Base-by-base conservation (phyloP, 2,113 vertebrate species). In the Phylloscopus trochiloides region DNA sequence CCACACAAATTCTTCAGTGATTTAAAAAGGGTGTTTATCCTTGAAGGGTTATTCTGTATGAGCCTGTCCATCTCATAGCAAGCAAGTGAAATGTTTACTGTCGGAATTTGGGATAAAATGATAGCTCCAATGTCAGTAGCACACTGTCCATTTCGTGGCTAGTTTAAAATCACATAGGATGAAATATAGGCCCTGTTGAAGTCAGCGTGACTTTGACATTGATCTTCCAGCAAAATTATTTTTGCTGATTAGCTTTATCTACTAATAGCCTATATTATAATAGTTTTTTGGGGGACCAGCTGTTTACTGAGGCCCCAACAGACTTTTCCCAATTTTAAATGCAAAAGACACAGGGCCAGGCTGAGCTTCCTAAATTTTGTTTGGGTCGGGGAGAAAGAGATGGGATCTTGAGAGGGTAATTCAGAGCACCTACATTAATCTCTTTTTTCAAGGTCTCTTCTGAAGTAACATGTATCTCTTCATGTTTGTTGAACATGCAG, bases 31-130 rank as follows among this genome's bases (percentile, higher is more conserved):
- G 43, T 95, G 68, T 86, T 97, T 97, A 96, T 97, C 92, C 97
- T 96, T 97, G 95, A 97, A 90, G 86, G 94, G 95, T 97, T 97
- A 97, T 97, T 97, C 92, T 94, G 36, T 84, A 86, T 94, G 93
- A 92, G 95, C 84, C 94, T 96, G 94, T 96, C 96, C 92, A 93
- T 97, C 89, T 97, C 90, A 87, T 52, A 92, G 51, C 78, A 48
- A 93, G 43, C 16, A 88, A 72, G 42, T 71, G 95, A 95, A 94
- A 96, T 79, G 79, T 89, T 97, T 91, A 52, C 73, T 93, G 54
- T 90, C 76, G 94, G 86, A 92, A 95, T 91, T 89, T 92, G 71
- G 63, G 34, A 50, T 43, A 73, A 95, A 95, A 93, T 93, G 47
- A 84, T 67, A 79, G 67, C 67, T 92, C n/a, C 63, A 92, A 73